Percentiles rank a stretch among this genome's conserved stretches.
Evolutionary conservation across 2,797 vertebrate species (phyloP).

Genomic region (Acestrorhynchus altus): DNA sequence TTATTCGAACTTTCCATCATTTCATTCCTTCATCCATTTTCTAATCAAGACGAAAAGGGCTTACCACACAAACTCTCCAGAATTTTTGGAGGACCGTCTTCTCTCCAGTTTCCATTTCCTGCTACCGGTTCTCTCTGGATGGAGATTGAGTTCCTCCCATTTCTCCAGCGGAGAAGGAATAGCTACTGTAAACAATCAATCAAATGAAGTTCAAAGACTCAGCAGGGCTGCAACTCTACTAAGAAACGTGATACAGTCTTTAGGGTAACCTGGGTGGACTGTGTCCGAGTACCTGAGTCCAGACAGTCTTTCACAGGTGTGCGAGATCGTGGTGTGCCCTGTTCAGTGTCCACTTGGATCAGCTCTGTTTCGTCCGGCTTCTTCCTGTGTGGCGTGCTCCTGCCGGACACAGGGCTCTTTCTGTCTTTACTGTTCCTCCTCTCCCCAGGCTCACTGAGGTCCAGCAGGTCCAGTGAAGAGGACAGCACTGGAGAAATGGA

Average conservation of each 20-base stretch:
- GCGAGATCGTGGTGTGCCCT: conserved; percentile 78
- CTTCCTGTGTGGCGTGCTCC: conserved; percentile 85
- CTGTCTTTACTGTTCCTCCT: conserved; percentile 88
- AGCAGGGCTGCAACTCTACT: background rate
- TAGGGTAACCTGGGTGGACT: background rate
- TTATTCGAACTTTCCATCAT: background rate
- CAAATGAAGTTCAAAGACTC: conserved; percentile 18
- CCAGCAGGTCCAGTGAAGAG: conserved; percentile 94
- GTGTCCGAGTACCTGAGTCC: conserved; percentile 85
- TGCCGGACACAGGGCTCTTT: conserved; percentile 83
- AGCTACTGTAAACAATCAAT: conserved; percentile 67
- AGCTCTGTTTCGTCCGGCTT: conserved; percentile 92
- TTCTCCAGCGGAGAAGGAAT: conserved; percentile 90
- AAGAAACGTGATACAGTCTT: background rate
- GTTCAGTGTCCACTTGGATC: conserved; percentile 90
- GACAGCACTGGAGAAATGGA: conserved; percentile 83
- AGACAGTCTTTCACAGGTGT: conserved; percentile 85
- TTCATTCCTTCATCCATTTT: background rate
- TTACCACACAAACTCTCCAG: conserved; percentile 94
- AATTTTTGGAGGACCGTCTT: conserved; percentile 89
- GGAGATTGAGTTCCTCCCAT: conserved; percentile 93
- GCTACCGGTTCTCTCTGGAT: conserved; percentile 85
- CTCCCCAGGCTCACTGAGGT: conserved; percentile 93
- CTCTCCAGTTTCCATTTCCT: conserved; percentile 87
- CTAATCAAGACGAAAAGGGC: conserved; percentile 21